Percentiles rank a stretch among this genome's conserved stretches.
Conservation (phyloP, 2,888 invertebrate species). For the Orgyia antiqua region DNA sequence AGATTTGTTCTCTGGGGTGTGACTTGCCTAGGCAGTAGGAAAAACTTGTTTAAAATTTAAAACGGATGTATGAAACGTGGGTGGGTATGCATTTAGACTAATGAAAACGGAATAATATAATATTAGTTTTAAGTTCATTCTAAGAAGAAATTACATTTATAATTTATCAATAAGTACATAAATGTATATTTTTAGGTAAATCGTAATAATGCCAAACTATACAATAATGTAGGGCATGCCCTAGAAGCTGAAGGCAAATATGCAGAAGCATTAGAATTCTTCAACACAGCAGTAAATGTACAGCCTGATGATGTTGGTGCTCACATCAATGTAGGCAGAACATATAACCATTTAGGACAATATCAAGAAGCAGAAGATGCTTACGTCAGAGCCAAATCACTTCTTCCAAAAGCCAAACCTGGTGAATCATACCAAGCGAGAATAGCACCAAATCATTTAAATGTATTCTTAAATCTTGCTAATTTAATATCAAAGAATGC, state of each 20-base stretch:
- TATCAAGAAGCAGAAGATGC: constrained; percentile 92
- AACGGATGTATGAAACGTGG: too few species aligned
- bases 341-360: constrained; percentile 91
- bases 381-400: constrained; percentile 92
- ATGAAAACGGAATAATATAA: too few species aligned
- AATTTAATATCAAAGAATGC: constrained; percentile 96
- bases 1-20: too few species aligned
- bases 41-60: too few species aligned
- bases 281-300: constrained; percentile 93
- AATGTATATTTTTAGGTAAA: constrained; percentile 82
- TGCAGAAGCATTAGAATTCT: constrained; percentile 91
- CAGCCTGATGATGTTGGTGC: constrained; percentile 98
- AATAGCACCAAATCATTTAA: constrained; percentile 96
- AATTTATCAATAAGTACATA: too few species aligned
- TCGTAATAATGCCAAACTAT: constrained; percentile 95
- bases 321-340: constrained; percentile 97
- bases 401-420: constrained; percentile 93
- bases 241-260: constrained; percentile 85
- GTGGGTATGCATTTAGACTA: too few species aligned
- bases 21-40: too few species aligned
- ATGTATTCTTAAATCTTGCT: constrained; percentile 96
- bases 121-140: too few species aligned
- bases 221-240: constrained; percentile 98
- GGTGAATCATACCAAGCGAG: constrained; percentile 97
- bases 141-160: too few species aligned